Conservation (phyloP, 2,888 invertebrate genomes). For the Drosophila siamana region DNA sequence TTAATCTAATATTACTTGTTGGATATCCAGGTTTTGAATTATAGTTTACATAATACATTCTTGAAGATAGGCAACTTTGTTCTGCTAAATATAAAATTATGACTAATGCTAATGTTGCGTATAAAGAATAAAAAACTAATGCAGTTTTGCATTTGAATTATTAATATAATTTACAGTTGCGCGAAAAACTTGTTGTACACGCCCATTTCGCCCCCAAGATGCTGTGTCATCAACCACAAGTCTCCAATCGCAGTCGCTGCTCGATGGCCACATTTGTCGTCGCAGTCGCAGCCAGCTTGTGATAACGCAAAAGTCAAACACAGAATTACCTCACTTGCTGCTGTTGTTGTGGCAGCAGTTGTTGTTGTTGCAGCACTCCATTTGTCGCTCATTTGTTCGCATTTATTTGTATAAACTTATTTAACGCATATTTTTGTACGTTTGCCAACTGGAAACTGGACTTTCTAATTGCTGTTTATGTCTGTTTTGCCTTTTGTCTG, state of each 20-base stretch:
- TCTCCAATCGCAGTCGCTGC: constrained; percentile 12
- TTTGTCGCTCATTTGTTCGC: constrained; percentile 65
- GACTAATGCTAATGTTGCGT: too few relatives aligned
- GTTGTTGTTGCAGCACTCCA: constrained; percentile 36
- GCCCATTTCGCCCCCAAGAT: neutral
- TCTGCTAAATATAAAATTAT: too few relatives aligned
- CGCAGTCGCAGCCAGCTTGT: constrained; percentile 25
- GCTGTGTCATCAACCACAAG: constrained; percentile 18
- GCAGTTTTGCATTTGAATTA: neutral
- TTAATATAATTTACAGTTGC: constrained; percentile 4
- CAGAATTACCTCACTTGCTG: constrained; percentile 49
- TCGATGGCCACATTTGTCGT: constrained; percentile 1
- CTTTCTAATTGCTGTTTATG: constrained; percentile 74
- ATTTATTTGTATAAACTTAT: constrained; percentile 67
- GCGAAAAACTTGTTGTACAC: constrained; percentile 1
- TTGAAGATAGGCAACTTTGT: too few relatives aligned
- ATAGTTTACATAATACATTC: too few relatives aligned
- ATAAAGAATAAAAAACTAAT: neutral
- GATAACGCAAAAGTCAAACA: constrained; percentile 37
- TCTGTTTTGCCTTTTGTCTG: constrained; percentile 54
- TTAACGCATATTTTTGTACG: constrained; percentile 64
- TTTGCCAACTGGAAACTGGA: constrained; percentile 55
- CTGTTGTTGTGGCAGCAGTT: constrained; percentile 8
- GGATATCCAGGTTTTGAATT: too few relatives aligned
- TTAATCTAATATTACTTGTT: too few relatives aligned